Evolutionary conservation across 1,140 invertebrate species (phyloP).

Genomic region (Subanguina moxae): DNA sequence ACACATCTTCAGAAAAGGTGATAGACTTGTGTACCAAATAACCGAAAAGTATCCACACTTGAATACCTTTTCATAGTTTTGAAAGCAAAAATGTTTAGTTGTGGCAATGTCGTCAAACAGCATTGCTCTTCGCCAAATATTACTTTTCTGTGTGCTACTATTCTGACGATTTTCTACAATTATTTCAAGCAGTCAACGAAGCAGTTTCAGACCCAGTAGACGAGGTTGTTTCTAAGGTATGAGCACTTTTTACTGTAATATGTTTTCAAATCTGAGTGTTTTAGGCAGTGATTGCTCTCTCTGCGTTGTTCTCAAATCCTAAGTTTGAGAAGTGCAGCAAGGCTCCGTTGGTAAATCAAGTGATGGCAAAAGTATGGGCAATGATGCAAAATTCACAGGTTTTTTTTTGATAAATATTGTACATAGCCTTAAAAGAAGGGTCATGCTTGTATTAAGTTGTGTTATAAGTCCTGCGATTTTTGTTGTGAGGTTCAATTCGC

Average conservation of each 20-base stretch:
- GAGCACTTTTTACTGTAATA: too few relatives aligned
- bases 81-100: slow-evolving; percentile 9
- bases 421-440: too few relatives aligned
- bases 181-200: slow-evolving; percentile 21
- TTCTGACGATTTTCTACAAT: slow-evolving; percentile 14
- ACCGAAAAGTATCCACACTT: background rate
- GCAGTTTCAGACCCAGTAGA: slow-evolving; percentile 25
- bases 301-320: slow-evolving; percentile 34
- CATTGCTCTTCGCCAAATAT: slow-evolving; percentile 11
- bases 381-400: slow-evolving; percentile 30
- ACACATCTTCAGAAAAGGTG: background rate
- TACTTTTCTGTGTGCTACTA: slow-evolving; percentile 21
- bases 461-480: too few relatives aligned
- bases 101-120: slow-evolving; percentile 35
- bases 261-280: background rate
- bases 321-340: slow-evolving; percentile 17
- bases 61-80: background rate
- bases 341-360: slow-evolving; percentile 21
- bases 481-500: too few relatives aligned
- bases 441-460: too few relatives aligned
- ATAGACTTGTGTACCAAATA: background rate
- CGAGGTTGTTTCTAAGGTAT: slow-evolving; percentile 21
- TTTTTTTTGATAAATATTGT: background rate
- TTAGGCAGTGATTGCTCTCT: slow-evolving; percentile 29
- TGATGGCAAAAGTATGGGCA: slow-evolving; percentile 37